Conservation (phyloP, 2,888 invertebrate genomes). For the Megamerina dolium region DNA sequence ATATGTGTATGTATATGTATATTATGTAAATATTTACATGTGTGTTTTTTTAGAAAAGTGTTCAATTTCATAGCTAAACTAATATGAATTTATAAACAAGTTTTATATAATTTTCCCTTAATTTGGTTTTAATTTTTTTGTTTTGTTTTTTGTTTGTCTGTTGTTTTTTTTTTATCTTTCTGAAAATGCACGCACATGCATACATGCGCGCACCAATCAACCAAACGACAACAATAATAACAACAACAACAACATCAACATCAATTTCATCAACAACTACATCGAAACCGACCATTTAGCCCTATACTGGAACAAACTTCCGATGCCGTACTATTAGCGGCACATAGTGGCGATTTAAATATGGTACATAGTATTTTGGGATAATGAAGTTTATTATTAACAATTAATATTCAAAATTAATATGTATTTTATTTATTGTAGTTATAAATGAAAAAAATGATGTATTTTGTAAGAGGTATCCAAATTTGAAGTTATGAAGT, state of each 20-base stretch:
- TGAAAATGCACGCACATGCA: neutral
- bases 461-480: no score
- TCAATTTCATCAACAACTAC: conserved; percentile 4
- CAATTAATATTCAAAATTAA: no score
- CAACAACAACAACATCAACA: no score
- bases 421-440: no score
- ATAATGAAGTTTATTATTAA: no score
- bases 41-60: no score
- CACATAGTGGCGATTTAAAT: conserved; percentile 75
- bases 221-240: conserved; percentile 7
- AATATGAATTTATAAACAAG: no score
- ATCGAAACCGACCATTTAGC: conserved; percentile 47
- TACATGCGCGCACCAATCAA: neutral
- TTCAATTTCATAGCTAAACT: no score
- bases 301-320: conserved; percentile 76
- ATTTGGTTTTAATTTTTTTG: conserved; percentile 1
- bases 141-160: conserved; percentile 7
- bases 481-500: no score
- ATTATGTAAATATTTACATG: no score
- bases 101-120: neutral
- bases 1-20: no score
- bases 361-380: conserved; percentile 61
- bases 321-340: conserved; percentile 75
- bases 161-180: conserved; percentile 1
- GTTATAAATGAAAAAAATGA: no score